Evolutionary conservation across 2,797 vertebrate genomes (phyloP).

Genomic region (Mus minutoides): DNA sequence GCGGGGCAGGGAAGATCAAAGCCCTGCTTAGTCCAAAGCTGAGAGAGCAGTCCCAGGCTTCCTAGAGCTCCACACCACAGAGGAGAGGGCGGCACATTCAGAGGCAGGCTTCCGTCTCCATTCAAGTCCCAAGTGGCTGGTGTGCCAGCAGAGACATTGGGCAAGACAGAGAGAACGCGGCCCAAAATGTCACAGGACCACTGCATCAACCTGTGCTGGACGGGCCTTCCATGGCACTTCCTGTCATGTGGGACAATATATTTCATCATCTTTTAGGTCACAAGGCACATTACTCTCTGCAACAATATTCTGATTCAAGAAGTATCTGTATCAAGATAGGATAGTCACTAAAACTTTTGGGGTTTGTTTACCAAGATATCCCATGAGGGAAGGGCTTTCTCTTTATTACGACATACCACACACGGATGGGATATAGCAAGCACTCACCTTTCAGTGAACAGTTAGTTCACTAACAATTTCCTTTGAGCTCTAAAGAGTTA

Average conservation of each 20-base stretch:
- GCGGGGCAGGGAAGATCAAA: background rate
- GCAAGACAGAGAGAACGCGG: background rate
- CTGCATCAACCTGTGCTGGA: background rate
- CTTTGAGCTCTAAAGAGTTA: background rate
- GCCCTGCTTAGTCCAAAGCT: background rate
- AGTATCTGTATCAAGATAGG: background rate
- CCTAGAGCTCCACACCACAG: background rate
- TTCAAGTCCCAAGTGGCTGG: background rate
- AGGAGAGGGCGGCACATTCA: no score
- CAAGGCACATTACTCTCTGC: background rate
- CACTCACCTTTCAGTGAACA: background rate
- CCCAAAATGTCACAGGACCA: background rate
- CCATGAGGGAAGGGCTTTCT: background rate
- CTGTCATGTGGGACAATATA: background rate
- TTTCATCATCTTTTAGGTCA: background rate
- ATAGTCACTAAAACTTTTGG: background rate
- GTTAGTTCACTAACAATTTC: background rate
- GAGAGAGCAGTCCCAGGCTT: background rate
- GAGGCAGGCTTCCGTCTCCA: background rate
- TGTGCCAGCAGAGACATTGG: background rate
- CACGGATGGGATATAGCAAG: background rate
- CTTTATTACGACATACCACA: background rate
- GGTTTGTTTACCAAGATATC: background rate
- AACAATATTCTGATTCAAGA: constrained; percentile 28
- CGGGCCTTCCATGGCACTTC: background rate